Evolutionary conservation across 2,888 invertebrate genomes (phyloP).

Genomic region (Sialis lutaria): DNA sequence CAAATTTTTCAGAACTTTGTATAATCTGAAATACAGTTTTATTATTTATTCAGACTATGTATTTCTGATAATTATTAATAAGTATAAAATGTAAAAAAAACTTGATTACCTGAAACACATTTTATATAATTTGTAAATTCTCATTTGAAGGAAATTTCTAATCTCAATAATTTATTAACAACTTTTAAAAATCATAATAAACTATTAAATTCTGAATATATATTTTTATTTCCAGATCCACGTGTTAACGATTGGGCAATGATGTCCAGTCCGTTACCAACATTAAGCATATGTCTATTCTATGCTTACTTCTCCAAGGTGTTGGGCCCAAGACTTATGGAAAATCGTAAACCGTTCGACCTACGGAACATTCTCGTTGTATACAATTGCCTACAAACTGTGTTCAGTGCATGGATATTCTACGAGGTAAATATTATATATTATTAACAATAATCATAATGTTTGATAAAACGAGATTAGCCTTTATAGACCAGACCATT

Average conservation of each 20-base stretch:
- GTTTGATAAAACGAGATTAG: too few relatives aligned
- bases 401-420: constrained; percentile 82
- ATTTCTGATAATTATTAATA: too few relatives aligned
- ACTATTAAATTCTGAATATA: not conserved
- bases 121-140: not conserved
- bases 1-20: too few relatives aligned
- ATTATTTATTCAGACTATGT: too few relatives aligned
- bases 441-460: constrained; percentile 4
- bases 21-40: too few relatives aligned
- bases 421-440: constrained; percentile 53
- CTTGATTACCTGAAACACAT: not conserved
- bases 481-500: too few relatives aligned
- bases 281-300: constrained; percentile 60
- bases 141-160: too few relatives aligned
- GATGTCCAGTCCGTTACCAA: constrained; percentile 81
- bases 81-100: too few relatives aligned
- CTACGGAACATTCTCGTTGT: constrained; percentile 60
- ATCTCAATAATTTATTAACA: too few relatives aligned
- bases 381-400: constrained; percentile 80
- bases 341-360: constrained; percentile 74
- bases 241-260: constrained; percentile 76
- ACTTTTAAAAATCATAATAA: not conserved
- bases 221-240: constrained; percentile 47
- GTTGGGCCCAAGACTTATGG: constrained; percentile 76
- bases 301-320: constrained; percentile 73